Conservation (phyloP, 1,140 invertebrate genomes). For the Ips nitidus region DNA sequence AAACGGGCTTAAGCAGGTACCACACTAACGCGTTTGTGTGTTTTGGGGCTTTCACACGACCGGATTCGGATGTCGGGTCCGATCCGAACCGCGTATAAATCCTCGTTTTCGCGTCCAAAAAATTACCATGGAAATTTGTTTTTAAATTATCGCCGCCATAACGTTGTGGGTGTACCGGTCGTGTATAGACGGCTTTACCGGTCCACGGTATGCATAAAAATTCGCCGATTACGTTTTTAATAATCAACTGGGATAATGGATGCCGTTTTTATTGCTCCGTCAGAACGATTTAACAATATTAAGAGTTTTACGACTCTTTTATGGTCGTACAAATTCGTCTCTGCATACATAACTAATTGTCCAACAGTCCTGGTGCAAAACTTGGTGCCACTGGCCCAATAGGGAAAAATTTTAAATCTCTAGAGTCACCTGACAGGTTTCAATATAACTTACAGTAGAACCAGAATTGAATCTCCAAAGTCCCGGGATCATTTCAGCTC, state of each 20-base stretch:
- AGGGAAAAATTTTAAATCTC: not conserved
- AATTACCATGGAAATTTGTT: conserved; percentile 29
- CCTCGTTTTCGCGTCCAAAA: not conserved
- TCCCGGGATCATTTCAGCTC: no score
- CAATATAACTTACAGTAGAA: no score
- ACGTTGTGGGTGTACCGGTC: conserved; percentile 17
- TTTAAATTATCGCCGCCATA: conserved; percentile 20
- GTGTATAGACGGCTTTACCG: not conserved
- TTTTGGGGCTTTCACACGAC: conserved; percentile 15
- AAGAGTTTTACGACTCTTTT: conserved; percentile 32
- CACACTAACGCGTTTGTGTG: conserved; percentile 28
- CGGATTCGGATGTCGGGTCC: conserved; percentile 18
- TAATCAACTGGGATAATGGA: conserved; percentile 32
- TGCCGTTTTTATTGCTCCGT: conserved; percentile 27
- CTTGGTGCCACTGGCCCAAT: not conserved
- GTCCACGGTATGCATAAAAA: conserved; percentile 25
- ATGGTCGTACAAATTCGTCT: conserved; percentile 28
- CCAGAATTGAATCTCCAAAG: no score
- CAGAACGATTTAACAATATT: conserved; percentile 35
- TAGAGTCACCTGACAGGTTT: no score
- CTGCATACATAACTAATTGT: conserved; percentile 34
- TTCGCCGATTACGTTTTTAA: conserved; percentile 29
- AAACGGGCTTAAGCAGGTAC: conserved; percentile 31
- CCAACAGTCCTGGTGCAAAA: not conserved
- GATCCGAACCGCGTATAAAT: not conserved